A percentile compares a stretch with the other conserved stretches of the same genome.
Evolutionary conservation across 2,888 invertebrate genomes (phyloP).

Genomic region (Deilephila porcellus): DNA sequence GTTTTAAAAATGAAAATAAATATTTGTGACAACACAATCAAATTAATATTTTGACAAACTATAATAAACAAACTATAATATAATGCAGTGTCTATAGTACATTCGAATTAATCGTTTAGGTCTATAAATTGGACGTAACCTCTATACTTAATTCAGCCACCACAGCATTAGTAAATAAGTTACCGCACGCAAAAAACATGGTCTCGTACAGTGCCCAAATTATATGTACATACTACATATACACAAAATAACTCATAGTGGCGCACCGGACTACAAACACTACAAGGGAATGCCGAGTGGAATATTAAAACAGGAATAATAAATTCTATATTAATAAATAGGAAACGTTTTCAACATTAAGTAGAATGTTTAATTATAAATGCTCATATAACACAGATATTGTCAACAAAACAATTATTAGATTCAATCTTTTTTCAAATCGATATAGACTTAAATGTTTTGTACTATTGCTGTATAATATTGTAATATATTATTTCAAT

Average conservation of each 20-base stretch:
- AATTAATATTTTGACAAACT: too few species aligned
- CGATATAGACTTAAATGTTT: not conserved
- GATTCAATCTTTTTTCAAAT: not conserved
- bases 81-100: too few species aligned
- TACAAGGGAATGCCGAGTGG: conserved; percentile 14
- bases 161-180: not conserved
- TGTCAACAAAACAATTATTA: not conserved
- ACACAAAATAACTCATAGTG: not conserved
- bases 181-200: not conserved
- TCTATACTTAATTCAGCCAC: too few species aligned
- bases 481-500: not conserved
- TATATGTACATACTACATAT: not conserved
- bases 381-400: conserved; percentile 1
- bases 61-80: too few species aligned
- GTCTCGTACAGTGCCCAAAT: conserved; percentile 10
- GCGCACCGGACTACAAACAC: conserved; percentile 12
- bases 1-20: too few species aligned
- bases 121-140: too few species aligned
- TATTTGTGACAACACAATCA: too few species aligned
- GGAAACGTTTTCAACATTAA: not conserved
- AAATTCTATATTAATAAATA: not conserved
- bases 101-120: too few species aligned
- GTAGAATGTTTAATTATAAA: conserved; percentile 7
- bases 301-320: conserved; percentile 13
- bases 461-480: not conserved